Evolutionary conservation across 1,140 invertebrate species (phyloP).

Genomic region (Ceratoteleas bidentatus): DNA sequence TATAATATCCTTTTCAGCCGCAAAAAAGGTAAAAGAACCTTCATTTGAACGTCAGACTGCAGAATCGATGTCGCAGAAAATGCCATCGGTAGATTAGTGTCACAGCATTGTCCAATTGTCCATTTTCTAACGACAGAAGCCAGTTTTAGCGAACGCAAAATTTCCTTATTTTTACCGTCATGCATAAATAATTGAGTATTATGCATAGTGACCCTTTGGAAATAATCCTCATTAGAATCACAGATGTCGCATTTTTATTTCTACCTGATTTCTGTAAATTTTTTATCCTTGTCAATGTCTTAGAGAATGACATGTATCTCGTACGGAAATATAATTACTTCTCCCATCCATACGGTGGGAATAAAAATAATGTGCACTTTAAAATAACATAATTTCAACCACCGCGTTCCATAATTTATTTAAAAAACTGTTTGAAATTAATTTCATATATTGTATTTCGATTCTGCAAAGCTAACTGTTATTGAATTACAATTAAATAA

Average conservation of each 20-base stretch:
- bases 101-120: too few species aligned
- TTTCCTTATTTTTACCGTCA: not conserved
- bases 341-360: not conserved
- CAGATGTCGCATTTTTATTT: not conserved
- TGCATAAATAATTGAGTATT: not conserved
- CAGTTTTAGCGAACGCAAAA: too few species aligned
- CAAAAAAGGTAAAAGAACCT: too few species aligned
- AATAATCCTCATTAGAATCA: conserved; percentile 3
- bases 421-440: not conserved
- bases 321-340: not conserved
- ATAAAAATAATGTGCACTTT: conserved; percentile 1
- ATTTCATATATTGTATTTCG: not conserved
- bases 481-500: conserved; percentile 12
- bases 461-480: not conserved
- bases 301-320: conserved; percentile 1
- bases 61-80: too few species aligned
- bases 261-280: not conserved
- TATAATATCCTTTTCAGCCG: too few species aligned
- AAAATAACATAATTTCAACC: not conserved
- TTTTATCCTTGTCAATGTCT: conserved; percentile 7
- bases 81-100: too few species aligned
- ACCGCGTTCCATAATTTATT: not conserved
- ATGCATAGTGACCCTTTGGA: not conserved
- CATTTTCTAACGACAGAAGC: too few species aligned
- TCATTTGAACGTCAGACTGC: too few species aligned